These are phyloP conservation scores for Agrilus biguttatus DNA, from an alignment of 2,888 invertebrate genomes.

Conservation along the genomic window DNA sequence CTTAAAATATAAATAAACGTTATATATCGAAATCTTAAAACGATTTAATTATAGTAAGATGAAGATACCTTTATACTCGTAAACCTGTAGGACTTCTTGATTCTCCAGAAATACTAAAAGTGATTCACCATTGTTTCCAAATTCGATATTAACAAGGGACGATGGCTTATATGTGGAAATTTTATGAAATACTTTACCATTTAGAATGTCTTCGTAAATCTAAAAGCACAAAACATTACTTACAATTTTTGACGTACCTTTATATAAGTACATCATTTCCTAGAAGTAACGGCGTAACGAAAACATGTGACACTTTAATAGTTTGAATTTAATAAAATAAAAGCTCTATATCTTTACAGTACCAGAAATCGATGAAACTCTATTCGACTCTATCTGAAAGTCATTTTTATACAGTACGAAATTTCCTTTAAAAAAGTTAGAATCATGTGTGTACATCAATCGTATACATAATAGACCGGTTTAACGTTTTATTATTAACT, in stretches of 20 bases:
- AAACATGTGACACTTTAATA: too few species aligned
- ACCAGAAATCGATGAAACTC: too few species aligned
- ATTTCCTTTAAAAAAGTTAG: too few species aligned
- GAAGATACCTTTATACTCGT: conserved; percentile 32
- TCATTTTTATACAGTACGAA: too few species aligned
- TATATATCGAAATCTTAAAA: not conserved
- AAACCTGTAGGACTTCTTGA: conserved; percentile 25
- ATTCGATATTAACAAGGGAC: conserved; percentile 30
- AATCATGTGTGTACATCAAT: too few species aligned
- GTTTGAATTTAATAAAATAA: too few species aligned
- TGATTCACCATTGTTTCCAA: conserved; percentile 31
- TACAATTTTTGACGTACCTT: not conserved
- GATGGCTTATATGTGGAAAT: conserved; percentile 34
- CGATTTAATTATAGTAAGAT: not conserved
- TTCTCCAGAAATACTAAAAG: conserved; percentile 36
- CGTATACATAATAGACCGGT: too few species aligned
- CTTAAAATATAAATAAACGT: conserved; percentile 16
- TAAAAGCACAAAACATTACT: conserved; percentile 13
- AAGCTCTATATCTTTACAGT: too few species aligned
- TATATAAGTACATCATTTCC: too few species aligned
- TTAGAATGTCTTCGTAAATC: conserved; percentile 32
- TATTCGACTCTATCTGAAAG: too few species aligned
- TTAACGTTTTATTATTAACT: too few species aligned
- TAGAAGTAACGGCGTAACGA: too few species aligned
- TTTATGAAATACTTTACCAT: conserved; percentile 36